These are phyloP conservation scores for Aporophyla lueneburgensis DNA, from an alignment of 2,888 invertebrate species.

Conservation along the genomic window DNA sequence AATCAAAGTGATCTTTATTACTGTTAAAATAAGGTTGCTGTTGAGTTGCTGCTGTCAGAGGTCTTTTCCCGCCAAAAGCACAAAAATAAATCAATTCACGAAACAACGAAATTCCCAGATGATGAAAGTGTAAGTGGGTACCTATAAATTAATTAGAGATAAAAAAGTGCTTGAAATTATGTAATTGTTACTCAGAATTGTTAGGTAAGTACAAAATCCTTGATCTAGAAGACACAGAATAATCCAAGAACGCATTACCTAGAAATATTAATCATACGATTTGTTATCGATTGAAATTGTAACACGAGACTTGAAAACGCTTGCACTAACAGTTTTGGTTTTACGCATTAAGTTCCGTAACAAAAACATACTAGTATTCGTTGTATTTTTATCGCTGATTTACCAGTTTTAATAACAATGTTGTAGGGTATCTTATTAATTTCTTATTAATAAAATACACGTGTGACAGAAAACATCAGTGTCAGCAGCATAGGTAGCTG, in stretches of 20 bases:
- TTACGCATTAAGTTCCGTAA: conserved; percentile 42
- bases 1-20: background rate
- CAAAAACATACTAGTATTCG: background rate
- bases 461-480: too few relatives aligned
- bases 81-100: background rate
- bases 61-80: background rate
- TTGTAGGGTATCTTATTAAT: too few relatives aligned
- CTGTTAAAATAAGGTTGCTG: background rate
- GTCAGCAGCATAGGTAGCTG: too few relatives aligned
- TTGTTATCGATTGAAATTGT: conserved; percentile 45
- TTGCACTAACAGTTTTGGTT: conserved; percentile 34
- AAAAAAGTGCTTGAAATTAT: too few relatives aligned
- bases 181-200: too few relatives aligned
- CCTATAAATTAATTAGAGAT: too few relatives aligned
- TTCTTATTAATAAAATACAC: too few relatives aligned
- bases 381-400: background rate
- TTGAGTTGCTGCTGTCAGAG: background rate
- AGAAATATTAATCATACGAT: conserved; percentile 21
- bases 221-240: conserved; percentile 20
- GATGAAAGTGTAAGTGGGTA: background rate
- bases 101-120: background rate
- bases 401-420: too few relatives aligned
- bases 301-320: conserved; percentile 44
- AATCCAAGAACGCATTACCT: conserved; percentile 29
- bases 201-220: background rate